These are phyloP conservation scores for Criorhina ranunculi DNA, from an alignment of 2,888 invertebrate species.

Conservation along the genomic window DNA sequence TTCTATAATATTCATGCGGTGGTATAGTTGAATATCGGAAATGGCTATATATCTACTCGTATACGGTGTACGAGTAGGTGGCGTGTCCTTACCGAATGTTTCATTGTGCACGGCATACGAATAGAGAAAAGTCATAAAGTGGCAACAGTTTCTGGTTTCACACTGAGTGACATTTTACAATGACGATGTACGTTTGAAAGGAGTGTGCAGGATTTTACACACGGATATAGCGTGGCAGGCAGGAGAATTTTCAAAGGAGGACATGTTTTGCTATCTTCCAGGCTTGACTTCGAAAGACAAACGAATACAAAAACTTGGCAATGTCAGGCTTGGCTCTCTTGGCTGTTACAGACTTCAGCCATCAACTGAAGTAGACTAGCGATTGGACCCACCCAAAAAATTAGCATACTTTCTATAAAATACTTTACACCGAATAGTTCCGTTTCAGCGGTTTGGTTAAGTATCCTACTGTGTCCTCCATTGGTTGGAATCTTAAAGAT, in stretches of 20 bases:
- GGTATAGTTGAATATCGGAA: slow-evolving; percentile 16
- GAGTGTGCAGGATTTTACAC: neutral
- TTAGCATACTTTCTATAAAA: too few species aligned
- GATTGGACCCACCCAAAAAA: too few species aligned
- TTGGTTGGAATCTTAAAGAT: too few species aligned
- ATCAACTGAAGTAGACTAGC: too few species aligned
- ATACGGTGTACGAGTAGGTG: neutral
- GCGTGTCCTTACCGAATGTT: slow-evolving; percentile 45
- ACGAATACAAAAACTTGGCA: too few species aligned
- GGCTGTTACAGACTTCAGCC: too few species aligned
- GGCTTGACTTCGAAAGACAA: too few species aligned
- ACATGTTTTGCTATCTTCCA: too few species aligned
- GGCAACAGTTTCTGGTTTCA: slow-evolving; percentile 23
- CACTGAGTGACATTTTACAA: slow-evolving; percentile 29
- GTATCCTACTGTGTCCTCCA: too few species aligned
- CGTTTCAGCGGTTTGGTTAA: too few species aligned
- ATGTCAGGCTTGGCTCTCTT: too few species aligned
- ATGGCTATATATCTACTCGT: neutral
- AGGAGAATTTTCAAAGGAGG: neutral
- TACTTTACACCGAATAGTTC: too few species aligned
- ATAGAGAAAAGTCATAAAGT: slow-evolving; percentile 35
- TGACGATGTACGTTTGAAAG: neutral
- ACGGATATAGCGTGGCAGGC: neutral
- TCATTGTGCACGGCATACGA: slow-evolving; percentile 29
- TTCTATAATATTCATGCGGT: slow-evolving; percentile 56